phyloP scores from a whole-genome alignment of 2,797 vertebrate genomes.

The Arremon aurantiirostris region DNA sequence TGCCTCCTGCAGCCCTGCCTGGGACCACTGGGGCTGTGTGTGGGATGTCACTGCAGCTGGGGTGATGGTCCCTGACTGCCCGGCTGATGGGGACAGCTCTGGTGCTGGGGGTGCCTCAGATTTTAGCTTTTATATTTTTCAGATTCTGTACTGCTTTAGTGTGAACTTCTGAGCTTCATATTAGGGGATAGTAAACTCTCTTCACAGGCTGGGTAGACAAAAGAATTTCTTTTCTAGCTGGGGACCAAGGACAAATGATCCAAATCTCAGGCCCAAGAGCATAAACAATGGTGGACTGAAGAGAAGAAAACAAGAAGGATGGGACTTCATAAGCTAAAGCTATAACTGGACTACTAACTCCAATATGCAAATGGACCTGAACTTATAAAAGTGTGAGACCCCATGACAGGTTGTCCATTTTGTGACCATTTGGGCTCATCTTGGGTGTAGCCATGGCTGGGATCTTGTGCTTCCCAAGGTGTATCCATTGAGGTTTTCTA shows the following conservation, averaged over 20 bases:
- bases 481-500: neutral
- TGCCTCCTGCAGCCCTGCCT: neutral
- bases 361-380: neutral
- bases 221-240: neutral
- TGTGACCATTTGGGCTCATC: neutral
- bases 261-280: neutral
- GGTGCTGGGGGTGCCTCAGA: neutral
- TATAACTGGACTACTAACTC: neutral
- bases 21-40: neutral
- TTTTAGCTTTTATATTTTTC: neutral
- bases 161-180: neutral
- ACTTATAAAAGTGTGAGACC: neutral
- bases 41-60: neutral
- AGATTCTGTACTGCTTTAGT: neutral
- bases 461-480: neutral
- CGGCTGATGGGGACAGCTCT: fast-evolving
- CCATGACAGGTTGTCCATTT: fast-evolving
- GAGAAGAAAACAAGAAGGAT: neutral
- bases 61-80: neutral
- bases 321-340: neutral
- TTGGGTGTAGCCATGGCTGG: neutral
- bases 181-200: neutral
- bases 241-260: neutral
- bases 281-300: neutral
- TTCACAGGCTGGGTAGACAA: neutral